Conservation (phyloP, 2,888 invertebrate species). For the Cybosia mesomella region DNA sequence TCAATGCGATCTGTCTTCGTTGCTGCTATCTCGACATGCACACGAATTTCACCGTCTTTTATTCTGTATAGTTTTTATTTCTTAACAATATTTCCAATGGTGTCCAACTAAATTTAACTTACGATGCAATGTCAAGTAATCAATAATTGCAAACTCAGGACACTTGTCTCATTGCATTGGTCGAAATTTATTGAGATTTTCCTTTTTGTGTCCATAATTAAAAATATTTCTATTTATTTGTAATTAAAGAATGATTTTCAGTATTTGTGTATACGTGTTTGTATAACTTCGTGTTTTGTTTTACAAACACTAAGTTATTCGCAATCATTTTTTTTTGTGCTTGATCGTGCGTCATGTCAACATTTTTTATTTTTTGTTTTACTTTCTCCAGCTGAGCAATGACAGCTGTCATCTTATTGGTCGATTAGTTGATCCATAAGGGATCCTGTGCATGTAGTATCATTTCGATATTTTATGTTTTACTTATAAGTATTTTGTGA, state of each 20-base stretch:
- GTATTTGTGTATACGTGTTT: too few relatives aligned
- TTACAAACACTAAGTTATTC: background rate
- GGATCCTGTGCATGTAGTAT: conserved; percentile 39
- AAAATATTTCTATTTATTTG: too few relatives aligned
- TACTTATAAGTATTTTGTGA: conserved; percentile 57
- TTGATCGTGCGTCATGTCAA: background rate
- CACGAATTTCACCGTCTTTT: background rate
- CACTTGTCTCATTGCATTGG: background rate
- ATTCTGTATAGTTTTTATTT: background rate
- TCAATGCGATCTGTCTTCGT: background rate
- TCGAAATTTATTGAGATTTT: background rate
- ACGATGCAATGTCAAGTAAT: background rate
- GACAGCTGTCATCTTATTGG: conserved; percentile 16
- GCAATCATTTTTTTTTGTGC: too few relatives aligned
- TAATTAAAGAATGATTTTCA: too few relatives aligned
- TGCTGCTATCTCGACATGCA: background rate
- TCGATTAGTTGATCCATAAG: conserved; percentile 26
- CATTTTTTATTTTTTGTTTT: background rate
- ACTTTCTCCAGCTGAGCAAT: conserved; percentile 32
- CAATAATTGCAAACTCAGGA: background rate
- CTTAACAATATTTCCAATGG: too few relatives aligned
- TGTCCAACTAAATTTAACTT: too few relatives aligned
- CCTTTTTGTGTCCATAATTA: too few relatives aligned
- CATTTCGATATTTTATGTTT: conserved; percentile 46
- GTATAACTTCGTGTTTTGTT: background rate